Conservation (phyloP, 1,140 invertebrate genomes). For the Batillaria attramentaria region DNA sequence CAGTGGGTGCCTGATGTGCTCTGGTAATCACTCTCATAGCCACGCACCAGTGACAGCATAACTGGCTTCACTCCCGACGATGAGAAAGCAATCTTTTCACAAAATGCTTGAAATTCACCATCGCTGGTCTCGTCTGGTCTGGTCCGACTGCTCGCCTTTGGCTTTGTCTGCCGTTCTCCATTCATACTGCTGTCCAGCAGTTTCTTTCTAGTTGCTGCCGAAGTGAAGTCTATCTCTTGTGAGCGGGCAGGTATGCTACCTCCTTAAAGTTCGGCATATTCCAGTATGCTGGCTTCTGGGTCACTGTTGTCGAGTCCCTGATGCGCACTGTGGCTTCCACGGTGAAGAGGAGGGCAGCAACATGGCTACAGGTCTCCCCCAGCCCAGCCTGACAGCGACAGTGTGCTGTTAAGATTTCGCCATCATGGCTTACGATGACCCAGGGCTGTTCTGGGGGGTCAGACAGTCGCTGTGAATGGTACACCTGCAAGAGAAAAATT, state of each 20-base stretch:
- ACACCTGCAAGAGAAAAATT: neutral
- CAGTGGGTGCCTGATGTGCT: too few relatives aligned
- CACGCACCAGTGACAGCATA: too few relatives aligned
- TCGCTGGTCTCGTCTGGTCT: too few relatives aligned
- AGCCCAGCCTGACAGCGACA: slow-evolving; percentile 41
- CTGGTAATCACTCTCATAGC: too few relatives aligned
- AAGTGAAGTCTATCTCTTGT: too few relatives aligned
- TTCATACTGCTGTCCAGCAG: too few relatives aligned
- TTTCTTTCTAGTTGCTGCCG: too few relatives aligned
- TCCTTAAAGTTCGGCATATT: slow-evolving; percentile 23
- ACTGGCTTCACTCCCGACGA: too few relatives aligned
- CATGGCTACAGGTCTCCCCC: slow-evolving; percentile 49
- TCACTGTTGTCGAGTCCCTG: slow-evolving; percentile 37
- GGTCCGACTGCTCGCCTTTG: too few relatives aligned
- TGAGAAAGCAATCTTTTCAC: too few relatives aligned
- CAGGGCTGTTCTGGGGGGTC: neutral
- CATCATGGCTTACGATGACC: neutral
- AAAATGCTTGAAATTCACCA: too few relatives aligned
- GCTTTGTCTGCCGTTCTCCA: too few relatives aligned
- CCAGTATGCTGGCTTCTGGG: slow-evolving; percentile 48
- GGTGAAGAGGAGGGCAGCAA: slow-evolving; percentile 46
- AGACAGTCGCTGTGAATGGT: neutral
- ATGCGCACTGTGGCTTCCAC: slow-evolving; percentile 38
- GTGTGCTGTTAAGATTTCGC: neutral
- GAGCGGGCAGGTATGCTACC: neutral